Percentiles rank a stretch among this genome's conserved stretches.
Evolutionary conservation across 2,888 invertebrate species (phyloP).

Genomic region (Halictus ligatus): DNA sequence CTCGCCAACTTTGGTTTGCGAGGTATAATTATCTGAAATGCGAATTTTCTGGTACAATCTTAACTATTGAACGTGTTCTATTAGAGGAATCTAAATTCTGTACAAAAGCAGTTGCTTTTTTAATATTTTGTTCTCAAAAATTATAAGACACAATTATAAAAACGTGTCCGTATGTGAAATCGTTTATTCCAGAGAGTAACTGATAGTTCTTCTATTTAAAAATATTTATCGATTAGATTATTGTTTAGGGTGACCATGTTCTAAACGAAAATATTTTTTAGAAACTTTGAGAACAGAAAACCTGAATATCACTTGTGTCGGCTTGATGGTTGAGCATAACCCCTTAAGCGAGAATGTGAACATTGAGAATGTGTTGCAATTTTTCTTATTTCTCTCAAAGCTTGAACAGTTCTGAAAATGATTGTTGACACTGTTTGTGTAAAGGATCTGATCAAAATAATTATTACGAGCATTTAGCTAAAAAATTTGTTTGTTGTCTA

Average conservation of each 20-base stretch:
- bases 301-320: not conserved
- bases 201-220: not conserved
- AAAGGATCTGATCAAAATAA: not conserved
- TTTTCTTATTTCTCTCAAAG: not conserved
- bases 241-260: not conserved
- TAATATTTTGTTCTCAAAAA: too few species aligned
- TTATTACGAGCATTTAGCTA: not conserved
- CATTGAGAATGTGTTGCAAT: not conserved
- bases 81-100: not conserved
- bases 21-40: not conserved
- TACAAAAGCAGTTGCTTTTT: too few species aligned
- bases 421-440: not conserved
- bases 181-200: too few species aligned
- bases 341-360: not conserved
- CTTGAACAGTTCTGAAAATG: not conserved
- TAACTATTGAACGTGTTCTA: not conserved
- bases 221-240: not conserved
- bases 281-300: not conserved
- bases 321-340: not conserved
- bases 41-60: not conserved
- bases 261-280: too few species aligned
- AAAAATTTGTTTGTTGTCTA: not conserved
- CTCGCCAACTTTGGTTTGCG: not conserved
- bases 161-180: too few species aligned
- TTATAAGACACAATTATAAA: too few species aligned